Percentiles rank a stretch among this genome's conserved stretches.
These are phyloP conservation scores for Netta rufina DNA, from an alignment of 2,797 vertebrate species.

Conservation along the genomic window DNA sequence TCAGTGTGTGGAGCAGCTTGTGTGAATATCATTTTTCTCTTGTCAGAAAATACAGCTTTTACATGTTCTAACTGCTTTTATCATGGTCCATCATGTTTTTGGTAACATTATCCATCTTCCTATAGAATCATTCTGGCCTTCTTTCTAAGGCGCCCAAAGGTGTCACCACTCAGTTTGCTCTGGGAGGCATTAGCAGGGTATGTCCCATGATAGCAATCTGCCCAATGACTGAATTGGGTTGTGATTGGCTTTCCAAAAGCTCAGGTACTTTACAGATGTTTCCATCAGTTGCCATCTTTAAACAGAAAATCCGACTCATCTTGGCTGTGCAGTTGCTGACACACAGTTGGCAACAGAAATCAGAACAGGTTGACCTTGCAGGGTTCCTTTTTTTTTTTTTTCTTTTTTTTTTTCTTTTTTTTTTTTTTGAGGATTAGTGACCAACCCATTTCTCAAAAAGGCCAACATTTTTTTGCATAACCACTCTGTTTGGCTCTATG, in stretches of 20 bases:
- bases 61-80: not conserved
- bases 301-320: not conserved
- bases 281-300: not conserved
- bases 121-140: not conserved
- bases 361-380: conserved; percentile 5
- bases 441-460: not conserved
- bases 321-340: not conserved
- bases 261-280: not conserved
- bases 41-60: not conserved
- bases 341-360: not conserved
- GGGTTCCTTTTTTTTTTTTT: not conserved
- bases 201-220: not conserved
- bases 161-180: not conserved
- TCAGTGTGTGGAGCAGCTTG: not conserved
- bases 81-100: not conserved
- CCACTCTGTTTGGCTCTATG: not conserved
- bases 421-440: not conserved
- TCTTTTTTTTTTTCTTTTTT: not conserved
- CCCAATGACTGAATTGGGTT: not conserved
- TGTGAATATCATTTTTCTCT: not conserved
- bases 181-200: not conserved
- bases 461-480: conserved; percentile 9
- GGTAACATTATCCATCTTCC: not conserved
- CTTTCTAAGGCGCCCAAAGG: not conserved
- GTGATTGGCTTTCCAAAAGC: not conserved